Evolutionary conservation across 1,140 invertebrate species (phyloP), one percentile per base, ranked within the genome.

Genomic region (Yoshiicerus persimilis): DNA sequence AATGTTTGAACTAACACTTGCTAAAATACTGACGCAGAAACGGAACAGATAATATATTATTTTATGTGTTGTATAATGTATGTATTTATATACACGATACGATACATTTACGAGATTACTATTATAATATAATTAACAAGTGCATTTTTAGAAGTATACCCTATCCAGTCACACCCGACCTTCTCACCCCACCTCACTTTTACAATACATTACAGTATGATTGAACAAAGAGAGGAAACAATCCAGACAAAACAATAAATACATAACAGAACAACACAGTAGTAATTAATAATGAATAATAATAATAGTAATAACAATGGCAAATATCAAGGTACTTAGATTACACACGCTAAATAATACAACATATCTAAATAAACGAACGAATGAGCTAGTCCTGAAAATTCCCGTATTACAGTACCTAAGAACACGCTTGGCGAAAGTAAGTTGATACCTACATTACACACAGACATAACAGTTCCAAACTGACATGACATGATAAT

Each of bases 1-100:
- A 80, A 80, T 80, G 75, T 80, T 80, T 80, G 75, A 80, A 80
- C 75, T 80, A 80, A 80, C 75, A 80, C 36, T 80, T 80, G 30
- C 75, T 80, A 80, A 80, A 80, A 80, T 80, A 80, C 75, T 80
- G 75, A 80, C 75, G 75, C 75, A 80, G 64, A 80, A 80, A 80
- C 75, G 30, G 34, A 80, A 80, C 75, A 80, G 75, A 80, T 80
- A 70, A 70, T 70, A 70, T 70, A 80, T 80, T 80, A 80, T 80
- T 80, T 80, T 36, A 36, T 32, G 16, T 13, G 36, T n/a, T 34
- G 32, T 80, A 80, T 66, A 66, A 66, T 66, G 64, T 30, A 66
- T 66, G 70, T 77, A 36, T 77, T 77, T 80, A 80, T 70, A 80
- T 80, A 80, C 75, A 80, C 75, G 75, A 80, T 80, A 80, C 75